A percentile compares a stretch with the other conserved stretches of the same genome.
phyloP scores from a whole-genome alignment of 1,140 invertebrate species.

The Eupeodes corollae region DNA sequence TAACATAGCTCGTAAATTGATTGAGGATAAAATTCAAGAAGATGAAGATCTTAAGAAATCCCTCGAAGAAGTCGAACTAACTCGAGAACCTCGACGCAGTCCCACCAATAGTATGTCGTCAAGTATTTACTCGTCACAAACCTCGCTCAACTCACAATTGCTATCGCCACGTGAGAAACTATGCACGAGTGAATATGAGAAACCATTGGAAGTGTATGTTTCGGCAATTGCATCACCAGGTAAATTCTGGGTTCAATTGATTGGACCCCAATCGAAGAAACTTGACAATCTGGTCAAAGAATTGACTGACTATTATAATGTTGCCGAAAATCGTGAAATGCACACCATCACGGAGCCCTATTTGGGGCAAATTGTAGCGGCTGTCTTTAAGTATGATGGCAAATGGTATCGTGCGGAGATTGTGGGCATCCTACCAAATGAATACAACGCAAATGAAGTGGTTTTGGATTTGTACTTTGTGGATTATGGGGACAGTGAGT shows the following conservation, averaged over 20 bases:
- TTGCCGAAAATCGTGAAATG: constrained; percentile 46
- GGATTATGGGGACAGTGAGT: constrained; percentile 69
- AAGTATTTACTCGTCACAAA: constrained; percentile 30
- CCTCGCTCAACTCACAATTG: constrained; percentile 24
- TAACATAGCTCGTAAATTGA: constrained; percentile 43
- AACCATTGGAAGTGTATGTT: constrained; percentile 66
- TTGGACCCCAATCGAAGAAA: constrained; percentile 53
- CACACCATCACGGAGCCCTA: constrained; percentile 48
- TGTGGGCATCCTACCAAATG: constrained; percentile 45
- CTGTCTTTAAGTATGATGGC: constrained; percentile 59
- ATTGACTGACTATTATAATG: constrained; percentile 67
- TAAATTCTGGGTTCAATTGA: constrained; percentile 74
- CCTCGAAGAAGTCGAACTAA: constrained; percentile 39
- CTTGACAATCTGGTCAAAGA: constrained; percentile 60
- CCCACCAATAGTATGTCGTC: constrained; percentile 26
- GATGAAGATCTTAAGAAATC: constrained; percentile 39
- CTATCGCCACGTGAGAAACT: constrained; percentile 28
- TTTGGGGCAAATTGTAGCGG: constrained; percentile 65
- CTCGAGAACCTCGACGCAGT: constrained; percentile 41
- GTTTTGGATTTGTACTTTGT: constrained; percentile 60
- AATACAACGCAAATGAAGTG: constrained; percentile 42
- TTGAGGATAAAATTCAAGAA: constrained; percentile 50
- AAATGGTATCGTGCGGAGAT: constrained; percentile 55
- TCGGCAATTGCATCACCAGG: constrained; percentile 66
- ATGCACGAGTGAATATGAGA: constrained; percentile 38